Conservation (phyloP, 2,888 invertebrate genomes). For the Aphodius granarius region DNA sequence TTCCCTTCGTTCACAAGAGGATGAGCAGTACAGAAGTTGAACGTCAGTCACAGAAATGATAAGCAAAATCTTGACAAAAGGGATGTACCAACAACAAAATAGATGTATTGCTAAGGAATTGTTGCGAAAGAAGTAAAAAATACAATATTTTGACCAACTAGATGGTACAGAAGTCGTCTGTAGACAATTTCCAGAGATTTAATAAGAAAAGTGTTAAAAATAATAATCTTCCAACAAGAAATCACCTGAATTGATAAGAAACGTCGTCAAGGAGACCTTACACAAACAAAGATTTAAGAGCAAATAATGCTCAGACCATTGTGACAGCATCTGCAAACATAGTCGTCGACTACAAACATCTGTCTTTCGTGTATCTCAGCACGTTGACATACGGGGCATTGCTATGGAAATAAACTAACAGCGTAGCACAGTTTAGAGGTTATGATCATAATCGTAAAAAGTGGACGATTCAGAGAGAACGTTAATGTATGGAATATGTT, state of each 20-base stretch:
- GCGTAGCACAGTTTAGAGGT: not conserved
- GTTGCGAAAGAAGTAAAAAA: too few relatives aligned
- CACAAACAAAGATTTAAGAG: not conserved
- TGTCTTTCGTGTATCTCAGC: not conserved
- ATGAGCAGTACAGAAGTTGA: too few relatives aligned
- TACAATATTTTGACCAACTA: too few relatives aligned
- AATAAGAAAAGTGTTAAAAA: too few relatives aligned
- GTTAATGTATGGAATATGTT: not conserved
- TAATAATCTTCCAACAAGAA: not conserved
- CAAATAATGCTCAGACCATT: not conserved
- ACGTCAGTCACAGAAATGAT: too few relatives aligned
- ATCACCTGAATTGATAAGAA: not conserved
- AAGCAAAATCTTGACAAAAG: too few relatives aligned
- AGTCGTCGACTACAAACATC: not conserved
- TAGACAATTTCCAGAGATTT: too few relatives aligned
- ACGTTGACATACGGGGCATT: not conserved
- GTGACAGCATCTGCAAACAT: not conserved
- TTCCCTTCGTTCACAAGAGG: not conserved
- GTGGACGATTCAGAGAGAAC: not conserved
- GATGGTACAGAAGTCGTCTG: too few relatives aligned
- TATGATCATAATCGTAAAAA: not conserved
- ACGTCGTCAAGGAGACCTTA: not conserved
- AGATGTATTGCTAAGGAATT: too few relatives aligned
- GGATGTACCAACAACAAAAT: too few relatives aligned
- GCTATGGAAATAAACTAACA: not conserved